Conservation (phyloP, 2,797 vertebrate genomes). For the Stomatorhinus walkeri region DNA sequence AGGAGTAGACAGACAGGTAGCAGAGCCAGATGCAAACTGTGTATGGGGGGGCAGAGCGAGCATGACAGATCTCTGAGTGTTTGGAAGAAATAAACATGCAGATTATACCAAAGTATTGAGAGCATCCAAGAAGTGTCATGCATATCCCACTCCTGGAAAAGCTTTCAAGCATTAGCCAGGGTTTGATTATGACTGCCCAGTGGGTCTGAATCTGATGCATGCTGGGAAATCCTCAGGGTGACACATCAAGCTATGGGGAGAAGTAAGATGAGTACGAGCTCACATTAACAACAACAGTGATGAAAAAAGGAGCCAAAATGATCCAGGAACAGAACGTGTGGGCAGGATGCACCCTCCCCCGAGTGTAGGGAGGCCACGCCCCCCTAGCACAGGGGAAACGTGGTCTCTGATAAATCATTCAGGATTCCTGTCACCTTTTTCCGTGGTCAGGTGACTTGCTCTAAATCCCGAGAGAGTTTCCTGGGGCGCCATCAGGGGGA, state of each 20-base stretch:
- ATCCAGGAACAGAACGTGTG: slow-evolving; percentile 31
- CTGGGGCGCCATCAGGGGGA: background rate
- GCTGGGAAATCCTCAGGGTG: background rate
- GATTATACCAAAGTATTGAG: background rate
- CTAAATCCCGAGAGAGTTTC: background rate
- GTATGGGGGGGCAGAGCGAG: background rate
- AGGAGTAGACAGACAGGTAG: background rate
- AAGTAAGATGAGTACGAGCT: background rate
- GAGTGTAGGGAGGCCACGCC: background rate
- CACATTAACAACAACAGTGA: slow-evolving; percentile 31
- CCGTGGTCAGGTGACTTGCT: background rate
- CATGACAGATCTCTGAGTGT: background rate
- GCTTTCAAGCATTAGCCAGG: background rate
- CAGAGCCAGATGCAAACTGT: background rate
- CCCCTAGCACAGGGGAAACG: background rate
- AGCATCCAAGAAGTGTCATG: background rate
- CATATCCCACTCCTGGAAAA: background rate
- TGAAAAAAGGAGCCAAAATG: slow-evolving; percentile 48
- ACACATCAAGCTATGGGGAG: background rate
- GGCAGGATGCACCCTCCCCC: slow-evolving; percentile 50
- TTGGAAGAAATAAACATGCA: background rate
- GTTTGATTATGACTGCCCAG: background rate
- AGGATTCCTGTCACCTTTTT: background rate
- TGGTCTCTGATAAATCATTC: background rate
- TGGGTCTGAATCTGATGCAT: background rate